A percentile compares a stretch with the other conserved stretches of the same genome.
Evolutionary conservation across 2,113 vertebrate species (phyloP).

Genomic region (Passer domesticus): DNA sequence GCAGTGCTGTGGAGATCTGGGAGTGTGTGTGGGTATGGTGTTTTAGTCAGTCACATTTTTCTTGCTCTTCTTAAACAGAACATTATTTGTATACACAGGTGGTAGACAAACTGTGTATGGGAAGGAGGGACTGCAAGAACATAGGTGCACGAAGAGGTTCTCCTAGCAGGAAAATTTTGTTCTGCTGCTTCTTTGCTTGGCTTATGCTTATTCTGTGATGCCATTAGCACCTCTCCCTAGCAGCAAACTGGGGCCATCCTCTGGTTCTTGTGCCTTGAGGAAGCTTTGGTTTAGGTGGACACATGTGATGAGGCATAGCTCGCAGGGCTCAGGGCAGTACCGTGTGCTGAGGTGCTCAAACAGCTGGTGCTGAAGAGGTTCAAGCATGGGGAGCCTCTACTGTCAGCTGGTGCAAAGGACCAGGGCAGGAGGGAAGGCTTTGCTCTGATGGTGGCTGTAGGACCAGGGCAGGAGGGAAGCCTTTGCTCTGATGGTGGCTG

Average conservation of each 20-base stretch:
- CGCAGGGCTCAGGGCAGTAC: background rate
- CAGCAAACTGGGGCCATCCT: background rate
- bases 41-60: background rate
- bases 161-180: background rate
- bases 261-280: background rate
- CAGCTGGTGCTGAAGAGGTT: background rate
- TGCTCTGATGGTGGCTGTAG: background rate
- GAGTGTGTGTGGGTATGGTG: background rate
- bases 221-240: background rate
- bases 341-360: accelerated
- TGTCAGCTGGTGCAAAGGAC: background rate
- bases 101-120: background rate
- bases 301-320: accelerated
- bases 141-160: background rate
- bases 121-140: background rate
- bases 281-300: background rate
- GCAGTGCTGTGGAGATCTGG: background rate
- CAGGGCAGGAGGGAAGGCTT: background rate
- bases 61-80: background rate
- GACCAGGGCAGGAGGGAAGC: background rate
- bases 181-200: background rate
- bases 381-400: background rate
- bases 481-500: background rate
- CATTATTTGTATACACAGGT: background rate
- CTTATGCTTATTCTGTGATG: background rate